phyloP scores from a whole-genome alignment of 2,797 vertebrate species.

The Gymnocypris eckloni region DNA sequence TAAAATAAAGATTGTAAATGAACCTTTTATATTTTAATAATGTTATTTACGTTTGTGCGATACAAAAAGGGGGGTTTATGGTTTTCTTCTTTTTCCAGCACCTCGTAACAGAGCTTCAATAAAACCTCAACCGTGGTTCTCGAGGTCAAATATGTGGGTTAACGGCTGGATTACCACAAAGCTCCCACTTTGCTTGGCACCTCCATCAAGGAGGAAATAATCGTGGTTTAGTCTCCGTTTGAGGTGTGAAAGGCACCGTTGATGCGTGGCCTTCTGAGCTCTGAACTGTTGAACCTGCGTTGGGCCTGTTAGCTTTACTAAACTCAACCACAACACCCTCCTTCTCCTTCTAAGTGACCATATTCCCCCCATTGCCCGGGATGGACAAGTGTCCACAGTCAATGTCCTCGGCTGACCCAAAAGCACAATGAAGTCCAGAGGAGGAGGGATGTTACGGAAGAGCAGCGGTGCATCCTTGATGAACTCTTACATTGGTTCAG shows the following conservation, averaged over 20 bases:
- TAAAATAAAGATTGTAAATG: conserved; percentile 14
- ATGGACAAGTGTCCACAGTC: conserved; percentile 25
- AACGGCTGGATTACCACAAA: conserved; percentile 31
- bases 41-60: not conserved
- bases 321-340: conserved; percentile 34
- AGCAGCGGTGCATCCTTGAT: conserved; percentile 25
- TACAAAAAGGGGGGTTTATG: not conserved
- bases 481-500: conserved; percentile 30
- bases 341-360: conserved; percentile 2
- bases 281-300: conserved; percentile 45
- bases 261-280: conserved; percentile 31
- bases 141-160: conserved; percentile 30
- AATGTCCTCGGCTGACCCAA: conserved; percentile 21
- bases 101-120: conserved; percentile 32
- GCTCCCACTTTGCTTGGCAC: conserved; percentile 11
- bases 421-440: conserved; percentile 19
- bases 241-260: conserved; percentile 27
- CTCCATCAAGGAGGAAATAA: conserved; percentile 21
- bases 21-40: conserved; percentile 2
- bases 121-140: conserved; percentile 26
- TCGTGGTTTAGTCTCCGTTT: conserved; percentile 6
- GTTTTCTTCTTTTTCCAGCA: conserved; percentile 38
- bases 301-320: conserved; percentile 13
- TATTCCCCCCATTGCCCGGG: conserved; percentile 20
- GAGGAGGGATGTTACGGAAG: conserved; percentile 37